Percentiles rank a stretch among this genome's conserved stretches.
Evolutionary conservation across 2,888 invertebrate species (phyloP).

Genomic region (Podabrus alpinus): DNA sequence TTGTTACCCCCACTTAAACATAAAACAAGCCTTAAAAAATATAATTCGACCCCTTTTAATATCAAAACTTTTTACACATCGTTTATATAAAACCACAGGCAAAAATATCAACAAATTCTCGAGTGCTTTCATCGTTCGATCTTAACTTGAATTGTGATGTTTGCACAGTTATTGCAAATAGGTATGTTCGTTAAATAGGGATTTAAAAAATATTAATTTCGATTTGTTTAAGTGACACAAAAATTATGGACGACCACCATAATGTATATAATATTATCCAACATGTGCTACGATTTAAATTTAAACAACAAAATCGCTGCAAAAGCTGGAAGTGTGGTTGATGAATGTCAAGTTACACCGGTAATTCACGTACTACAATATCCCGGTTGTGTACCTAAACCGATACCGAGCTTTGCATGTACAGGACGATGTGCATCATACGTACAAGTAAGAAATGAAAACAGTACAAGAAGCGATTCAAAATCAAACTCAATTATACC

Average conservation of each 20-base stretch:
- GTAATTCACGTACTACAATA: constrained; percentile 90
- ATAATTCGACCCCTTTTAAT: constrained; percentile 8
- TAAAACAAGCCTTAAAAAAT: constrained; percentile 2
- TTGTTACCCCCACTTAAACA: constrained; percentile 8
- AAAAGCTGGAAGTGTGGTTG: constrained; percentile 57
- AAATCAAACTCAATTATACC: constrained; percentile 7
- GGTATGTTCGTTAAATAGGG: constrained; percentile 15
- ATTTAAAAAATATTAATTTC: constrained; percentile 8
- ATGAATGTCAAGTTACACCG: constrained; percentile 89
- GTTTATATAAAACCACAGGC: constrained; percentile 7
- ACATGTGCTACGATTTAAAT: constrained; percentile 50
- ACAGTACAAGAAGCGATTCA: not conserved
- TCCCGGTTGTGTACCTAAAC: constrained; percentile 90
- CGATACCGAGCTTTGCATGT: constrained; percentile 92
- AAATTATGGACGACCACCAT: constrained; percentile 40
- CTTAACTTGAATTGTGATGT: constrained; percentile 13
- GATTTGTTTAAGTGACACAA: constrained; percentile 31
- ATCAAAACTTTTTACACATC: constrained; percentile 22
- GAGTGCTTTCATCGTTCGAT: not conserved
- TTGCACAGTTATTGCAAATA: constrained; percentile 17
- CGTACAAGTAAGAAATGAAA: constrained; percentile 71
- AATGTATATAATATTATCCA: constrained; percentile 44
- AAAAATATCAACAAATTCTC: not conserved
- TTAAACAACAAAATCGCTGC: constrained; percentile 36
- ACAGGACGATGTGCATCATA: constrained; percentile 90